Evolutionary conservation across 2,797 vertebrate species (phyloP).

Genomic region (Neoniphon sammara): DNA sequence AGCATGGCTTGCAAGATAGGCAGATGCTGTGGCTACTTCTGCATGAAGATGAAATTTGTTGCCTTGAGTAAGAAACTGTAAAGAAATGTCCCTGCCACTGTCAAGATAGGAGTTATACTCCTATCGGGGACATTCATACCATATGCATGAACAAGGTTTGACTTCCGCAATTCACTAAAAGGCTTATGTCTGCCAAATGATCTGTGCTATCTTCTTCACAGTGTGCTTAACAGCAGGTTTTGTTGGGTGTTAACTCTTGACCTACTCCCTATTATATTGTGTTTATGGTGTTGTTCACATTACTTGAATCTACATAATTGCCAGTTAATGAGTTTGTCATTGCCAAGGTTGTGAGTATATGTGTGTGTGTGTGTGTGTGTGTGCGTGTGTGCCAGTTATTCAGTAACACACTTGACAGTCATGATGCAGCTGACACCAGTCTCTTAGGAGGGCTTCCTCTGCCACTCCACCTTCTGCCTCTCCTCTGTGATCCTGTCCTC

Average conservation of each 20-base stretch:
- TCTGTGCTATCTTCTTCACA: not conserved
- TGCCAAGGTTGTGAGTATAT: conserved; percentile 6
- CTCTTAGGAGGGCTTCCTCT: conserved; percentile 32
- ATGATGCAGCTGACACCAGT: conserved; percentile 34
- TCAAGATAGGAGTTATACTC: conserved; percentile 49
- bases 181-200: not conserved
- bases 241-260: conserved; percentile 15
- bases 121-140: conserved; percentile 25
- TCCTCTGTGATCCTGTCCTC: conserved; percentile 47
- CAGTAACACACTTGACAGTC: conserved; percentile 28
- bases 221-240: conserved; percentile 7
- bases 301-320: conserved; percentile 49
- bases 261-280: conserved; percentile 19
- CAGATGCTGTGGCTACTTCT: conserved; percentile 45
- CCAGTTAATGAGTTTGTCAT: conserved; percentile 47
- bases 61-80: conserved; percentile 41
- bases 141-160: conserved; percentile 43
- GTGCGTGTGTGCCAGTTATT: conserved; percentile 25
- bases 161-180: conserved; percentile 8
- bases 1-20: conserved; percentile 41
- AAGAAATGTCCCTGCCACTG: conserved; percentile 36
- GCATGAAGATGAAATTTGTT: conserved; percentile 52
- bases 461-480: conserved; percentile 12
- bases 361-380: not conserved
- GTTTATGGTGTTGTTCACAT: conserved; percentile 17